Percentiles rank a stretch among this genome's conserved stretches.
Evolutionary conservation across 2,888 invertebrate species (phyloP).

Genomic region (Oligia strigilis): DNA sequence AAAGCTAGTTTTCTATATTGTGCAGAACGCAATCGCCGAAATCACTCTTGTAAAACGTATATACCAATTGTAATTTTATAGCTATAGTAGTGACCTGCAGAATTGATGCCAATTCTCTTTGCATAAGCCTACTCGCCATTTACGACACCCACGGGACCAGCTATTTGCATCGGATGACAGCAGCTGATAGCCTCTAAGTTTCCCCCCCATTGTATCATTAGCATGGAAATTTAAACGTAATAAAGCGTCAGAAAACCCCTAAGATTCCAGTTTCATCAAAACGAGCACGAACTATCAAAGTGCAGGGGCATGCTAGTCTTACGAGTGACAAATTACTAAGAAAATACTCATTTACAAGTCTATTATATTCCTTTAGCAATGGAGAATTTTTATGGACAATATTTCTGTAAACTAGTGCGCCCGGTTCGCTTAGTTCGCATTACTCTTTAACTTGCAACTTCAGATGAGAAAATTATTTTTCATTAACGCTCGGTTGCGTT

Average conservation of each 20-base stretch:
- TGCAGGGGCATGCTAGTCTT: conserved; percentile 44
- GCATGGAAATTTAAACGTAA: conserved; percentile 41
- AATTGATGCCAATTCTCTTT: not conserved
- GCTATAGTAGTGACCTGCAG: not conserved
- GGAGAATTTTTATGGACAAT: conserved; percentile 78
- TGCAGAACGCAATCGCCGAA: not conserved
- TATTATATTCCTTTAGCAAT: conserved; percentile 64
- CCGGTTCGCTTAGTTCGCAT: conserved; percentile 65
- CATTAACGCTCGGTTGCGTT: conserved; percentile 84
- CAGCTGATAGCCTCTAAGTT: conserved; percentile 23
- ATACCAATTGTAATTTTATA: conserved; percentile 2
- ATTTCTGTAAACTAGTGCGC: conserved; percentile 71
- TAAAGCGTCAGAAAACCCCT: conserved; percentile 27
- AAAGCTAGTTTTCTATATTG: not conserved
- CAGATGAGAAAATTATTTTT: conserved; percentile 86
- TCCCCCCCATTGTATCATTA: conserved; percentile 34
- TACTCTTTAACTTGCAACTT: conserved; percentile 81
- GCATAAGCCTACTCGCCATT: not conserved
- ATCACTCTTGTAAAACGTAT: not conserved
- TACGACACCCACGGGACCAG: not conserved
- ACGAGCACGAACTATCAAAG: conserved; percentile 33
- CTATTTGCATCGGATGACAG: conserved; percentile 30
- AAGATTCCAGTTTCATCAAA: conserved; percentile 43
- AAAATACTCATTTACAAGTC: conserved; percentile 66
- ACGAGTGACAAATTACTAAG: conserved; percentile 56